phyloP scores from a whole-genome alignment of 1,140 invertebrate species.

The Bactericera cockerelli region DNA sequence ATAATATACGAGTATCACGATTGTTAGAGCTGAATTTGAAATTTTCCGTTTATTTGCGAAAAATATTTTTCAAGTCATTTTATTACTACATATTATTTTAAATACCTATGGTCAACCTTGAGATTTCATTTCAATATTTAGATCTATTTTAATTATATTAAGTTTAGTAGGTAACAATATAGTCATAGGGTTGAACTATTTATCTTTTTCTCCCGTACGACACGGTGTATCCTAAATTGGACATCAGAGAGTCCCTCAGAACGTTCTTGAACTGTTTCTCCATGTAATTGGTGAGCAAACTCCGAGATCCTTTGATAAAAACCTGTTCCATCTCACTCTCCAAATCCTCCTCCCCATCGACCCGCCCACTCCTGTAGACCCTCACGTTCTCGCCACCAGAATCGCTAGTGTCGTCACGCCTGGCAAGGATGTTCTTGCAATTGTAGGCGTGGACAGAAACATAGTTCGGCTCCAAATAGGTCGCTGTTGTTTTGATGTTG shows the following conservation, averaged over 20 bases:
- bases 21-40: too few relatives aligned
- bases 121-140: too few relatives aligned
- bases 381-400: too few relatives aligned
- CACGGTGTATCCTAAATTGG: constrained; percentile 67
- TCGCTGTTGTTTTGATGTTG: constrained; percentile 53
- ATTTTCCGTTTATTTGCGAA: too few relatives aligned
- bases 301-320: constrained; percentile 57
- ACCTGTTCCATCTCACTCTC: constrained; percentile 59
- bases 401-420: too few relatives aligned
- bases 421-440: constrained; percentile 37
- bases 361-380: constrained; percentile 20
- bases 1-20: too few relatives aligned
- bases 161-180: too few relatives aligned
- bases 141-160: too few relatives aligned
- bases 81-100: too few relatives aligned
- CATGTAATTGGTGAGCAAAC: constrained; percentile 63
- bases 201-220: constrained; percentile 45
- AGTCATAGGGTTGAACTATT: too few relatives aligned
- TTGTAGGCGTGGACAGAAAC: constrained; percentile 69
- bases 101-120: too few relatives aligned
- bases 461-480: constrained; percentile 63
- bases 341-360: constrained; percentile 25
- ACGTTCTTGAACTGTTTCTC: constrained; percentile 63
- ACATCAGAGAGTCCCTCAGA: constrained; percentile 67
- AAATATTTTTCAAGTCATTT: too few relatives aligned